phyloP scores from a whole-genome alignment of 2,113 vertebrate genomes.

The Sphaerodactylus townsendi region DNA sequence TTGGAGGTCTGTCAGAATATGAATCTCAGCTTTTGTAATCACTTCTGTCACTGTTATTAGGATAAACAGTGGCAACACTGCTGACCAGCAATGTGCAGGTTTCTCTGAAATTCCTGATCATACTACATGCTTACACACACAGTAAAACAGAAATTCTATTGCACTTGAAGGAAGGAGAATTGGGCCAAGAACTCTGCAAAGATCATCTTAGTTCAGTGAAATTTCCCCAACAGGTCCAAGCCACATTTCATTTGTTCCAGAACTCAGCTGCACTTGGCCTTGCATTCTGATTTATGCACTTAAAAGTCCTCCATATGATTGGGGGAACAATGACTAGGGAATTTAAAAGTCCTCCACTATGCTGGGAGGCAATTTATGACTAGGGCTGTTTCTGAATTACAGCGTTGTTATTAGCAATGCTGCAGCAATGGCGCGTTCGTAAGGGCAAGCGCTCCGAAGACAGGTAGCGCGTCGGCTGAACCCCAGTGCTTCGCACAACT shows the following conservation, averaged over 20 bases:
- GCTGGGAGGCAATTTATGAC: too few relatives aligned
- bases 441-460: too few relatives aligned
- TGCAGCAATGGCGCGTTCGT: too few relatives aligned
- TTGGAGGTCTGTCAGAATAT: conserved; percentile 9
- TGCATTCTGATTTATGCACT: not conserved
- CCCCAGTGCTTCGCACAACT: too few relatives aligned
- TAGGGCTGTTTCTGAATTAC: too few relatives aligned
- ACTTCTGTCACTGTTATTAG: not conserved
- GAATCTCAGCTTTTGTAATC: not conserved
- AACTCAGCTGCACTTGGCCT: not conserved
- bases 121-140: not conserved
- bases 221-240: not conserved
- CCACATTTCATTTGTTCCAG: not conserved
- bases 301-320: too few relatives aligned
- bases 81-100: not conserved
- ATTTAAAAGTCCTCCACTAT: too few relatives aligned
- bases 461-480: too few relatives aligned
- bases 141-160: not conserved
- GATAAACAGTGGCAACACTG: not conserved
- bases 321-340: too few relatives aligned
- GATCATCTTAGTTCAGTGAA: not conserved
- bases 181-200: not conserved
- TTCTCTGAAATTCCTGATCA: not conserved
- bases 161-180: not conserved
- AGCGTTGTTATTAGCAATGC: too few relatives aligned